Evolutionary conservation across 2,888 invertebrate species (phyloP).

Genomic region (Pandemis cinnamomeana): DNA sequence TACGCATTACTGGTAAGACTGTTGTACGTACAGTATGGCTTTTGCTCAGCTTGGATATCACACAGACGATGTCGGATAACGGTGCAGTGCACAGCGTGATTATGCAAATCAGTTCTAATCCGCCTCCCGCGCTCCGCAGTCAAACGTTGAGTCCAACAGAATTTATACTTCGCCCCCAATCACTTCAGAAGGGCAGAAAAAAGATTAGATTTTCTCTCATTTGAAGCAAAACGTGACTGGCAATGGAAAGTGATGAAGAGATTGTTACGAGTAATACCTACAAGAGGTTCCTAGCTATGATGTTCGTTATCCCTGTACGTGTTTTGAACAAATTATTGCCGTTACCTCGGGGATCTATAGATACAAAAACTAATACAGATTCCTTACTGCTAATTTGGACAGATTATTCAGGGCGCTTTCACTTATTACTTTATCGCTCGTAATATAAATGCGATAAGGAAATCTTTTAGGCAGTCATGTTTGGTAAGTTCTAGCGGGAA

Average conservation of each 20-base stretch:
- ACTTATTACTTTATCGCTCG: neutral
- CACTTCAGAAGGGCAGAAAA: constrained; percentile 67
- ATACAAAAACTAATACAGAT: constrained; percentile 43
- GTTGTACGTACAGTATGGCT: neutral
- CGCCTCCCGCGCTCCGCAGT: constrained; percentile 63
- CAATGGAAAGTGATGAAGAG: constrained; percentile 67
- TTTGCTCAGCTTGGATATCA: constrained; percentile 3
- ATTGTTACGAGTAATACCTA: constrained; percentile 59
- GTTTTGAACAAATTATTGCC: constrained; percentile 67
- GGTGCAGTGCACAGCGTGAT: constrained; percentile 53
- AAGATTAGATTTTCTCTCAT: constrained; percentile 78
- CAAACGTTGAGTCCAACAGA: constrained; percentile 63
- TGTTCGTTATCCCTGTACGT: constrained; percentile 70
- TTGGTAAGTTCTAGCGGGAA: constrained; percentile 27
- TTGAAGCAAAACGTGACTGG: constrained; percentile 71
- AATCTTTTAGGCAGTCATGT: constrained; percentile 28
- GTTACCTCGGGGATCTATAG: constrained; percentile 54
- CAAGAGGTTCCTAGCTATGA: constrained; percentile 62
- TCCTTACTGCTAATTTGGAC: constrained; percentile 21
- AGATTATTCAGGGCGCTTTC: constrained; percentile 23
- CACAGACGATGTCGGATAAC: neutral
- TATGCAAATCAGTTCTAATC: constrained; percentile 73
- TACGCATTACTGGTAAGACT: neutral
- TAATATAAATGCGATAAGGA: constrained; percentile 19
- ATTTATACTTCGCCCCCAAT: constrained; percentile 67